A percentile compares a stretch with the other conserved stretches of the same genome.
These are phyloP conservation scores for Taurulus bubalis DNA, from an alignment of 2,113 vertebrate species.

Conservation along the genomic window DNA sequence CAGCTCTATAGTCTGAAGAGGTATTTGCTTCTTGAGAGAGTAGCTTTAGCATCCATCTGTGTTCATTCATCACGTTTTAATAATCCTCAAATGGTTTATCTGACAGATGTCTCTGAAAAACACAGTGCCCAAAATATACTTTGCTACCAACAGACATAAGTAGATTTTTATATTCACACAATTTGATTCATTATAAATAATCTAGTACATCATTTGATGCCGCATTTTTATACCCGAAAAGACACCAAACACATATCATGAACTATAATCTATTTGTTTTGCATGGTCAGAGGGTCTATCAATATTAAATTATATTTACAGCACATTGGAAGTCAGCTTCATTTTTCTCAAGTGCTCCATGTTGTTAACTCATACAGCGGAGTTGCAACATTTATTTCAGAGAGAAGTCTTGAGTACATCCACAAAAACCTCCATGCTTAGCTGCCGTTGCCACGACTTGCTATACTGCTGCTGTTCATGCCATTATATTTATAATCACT, in stretches of 20 bases:
- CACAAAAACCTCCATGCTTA: not conserved
- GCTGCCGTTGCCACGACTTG: constrained; percentile 5
- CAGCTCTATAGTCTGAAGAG: not conserved
- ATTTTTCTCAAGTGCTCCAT: not conserved
- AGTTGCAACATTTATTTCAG: too few relatives aligned
- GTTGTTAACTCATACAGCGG: not conserved
- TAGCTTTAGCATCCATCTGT: not conserved
- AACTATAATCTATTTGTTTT: too few relatives aligned
- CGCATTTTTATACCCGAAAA: too few relatives aligned
- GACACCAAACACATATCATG: not conserved
- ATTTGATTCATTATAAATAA: not conserved
- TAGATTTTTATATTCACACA: not conserved
- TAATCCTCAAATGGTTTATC: not conserved
- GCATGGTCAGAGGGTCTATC: not conserved
- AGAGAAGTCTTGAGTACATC: not conserved
- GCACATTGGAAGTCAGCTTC: not conserved
- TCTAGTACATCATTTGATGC: not conserved
- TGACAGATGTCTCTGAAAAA: constrained; percentile 14
- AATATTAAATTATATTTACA: not conserved
- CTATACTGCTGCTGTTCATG: not conserved
- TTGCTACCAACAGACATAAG: not conserved
- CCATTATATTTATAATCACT: constrained; percentile 11
- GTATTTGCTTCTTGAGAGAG: not conserved
- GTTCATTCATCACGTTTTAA: constrained; percentile 3
- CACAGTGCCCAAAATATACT: not conserved